Evolutionary conservation across 2,888 invertebrate genomes (phyloP).

Genomic region (Eilema depressum): DNA sequence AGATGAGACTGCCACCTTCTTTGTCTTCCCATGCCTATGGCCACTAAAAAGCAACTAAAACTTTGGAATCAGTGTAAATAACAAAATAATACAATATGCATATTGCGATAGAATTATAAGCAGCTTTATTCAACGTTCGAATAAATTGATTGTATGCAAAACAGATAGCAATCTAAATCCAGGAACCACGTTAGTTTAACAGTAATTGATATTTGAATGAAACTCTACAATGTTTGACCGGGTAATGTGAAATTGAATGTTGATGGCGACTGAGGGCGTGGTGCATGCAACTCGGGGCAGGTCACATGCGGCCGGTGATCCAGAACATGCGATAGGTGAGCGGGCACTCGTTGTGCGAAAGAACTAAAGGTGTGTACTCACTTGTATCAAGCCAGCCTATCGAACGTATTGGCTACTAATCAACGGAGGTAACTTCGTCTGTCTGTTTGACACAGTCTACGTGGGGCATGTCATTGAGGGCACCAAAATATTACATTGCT

Average conservation of each 20-base stretch:
- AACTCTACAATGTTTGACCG: slow-evolving; percentile 16
- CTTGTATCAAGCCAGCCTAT: too few relatives aligned
- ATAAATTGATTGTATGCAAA: background rate
- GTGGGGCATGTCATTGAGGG: too few relatives aligned
- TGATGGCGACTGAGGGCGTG: slow-evolving; percentile 24
- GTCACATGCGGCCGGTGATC: slow-evolving; percentile 60
- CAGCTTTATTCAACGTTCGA: background rate
- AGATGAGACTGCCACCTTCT: background rate
- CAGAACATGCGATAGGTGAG: slow-evolving; percentile 68
- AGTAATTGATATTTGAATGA: slow-evolving; percentile 3
- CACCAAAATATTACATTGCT: too few relatives aligned
- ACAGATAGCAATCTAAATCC: background rate
- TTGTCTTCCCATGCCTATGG: background rate
- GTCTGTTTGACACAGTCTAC: too few relatives aligned
- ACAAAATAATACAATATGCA: background rate
- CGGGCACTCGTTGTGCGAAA: slow-evolving; percentile 23
- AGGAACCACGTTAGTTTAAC: slow-evolving; percentile 1
- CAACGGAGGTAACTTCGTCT: too few relatives aligned
- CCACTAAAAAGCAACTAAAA: too few relatives aligned
- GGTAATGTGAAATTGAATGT: slow-evolving; percentile 27
- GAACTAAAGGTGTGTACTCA: slow-evolving; percentile 1
- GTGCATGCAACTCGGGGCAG: slow-evolving; percentile 46
- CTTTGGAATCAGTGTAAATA: background rate
- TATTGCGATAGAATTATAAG: background rate
- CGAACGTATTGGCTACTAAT: background rate